Evolutionary conservation across 2,888 invertebrate genomes (phyloP).

Genomic region (Andrena haemorrhoa): DNA sequence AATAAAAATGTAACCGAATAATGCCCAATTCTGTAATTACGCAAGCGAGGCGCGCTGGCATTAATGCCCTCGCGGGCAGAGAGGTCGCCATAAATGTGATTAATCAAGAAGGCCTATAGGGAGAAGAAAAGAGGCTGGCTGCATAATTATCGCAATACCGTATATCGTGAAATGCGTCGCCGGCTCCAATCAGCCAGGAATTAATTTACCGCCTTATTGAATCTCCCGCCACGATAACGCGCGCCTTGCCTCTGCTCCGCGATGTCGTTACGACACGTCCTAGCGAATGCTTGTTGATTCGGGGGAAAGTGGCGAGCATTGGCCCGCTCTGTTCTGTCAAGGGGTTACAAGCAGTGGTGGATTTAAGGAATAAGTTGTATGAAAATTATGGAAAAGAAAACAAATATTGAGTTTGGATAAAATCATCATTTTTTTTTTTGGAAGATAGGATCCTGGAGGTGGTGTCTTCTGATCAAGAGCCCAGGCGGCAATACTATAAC

Average conservation of each 20-base stretch:
- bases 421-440: too few relatives aligned
- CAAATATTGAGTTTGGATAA: too few relatives aligned
- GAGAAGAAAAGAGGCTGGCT: conserved; percentile 67
- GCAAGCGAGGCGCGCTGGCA: conserved; percentile 1
- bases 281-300: background rate
- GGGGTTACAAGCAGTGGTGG: too few relatives aligned
- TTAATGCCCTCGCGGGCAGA: conserved; percentile 20
- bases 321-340: too few relatives aligned
- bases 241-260: background rate
- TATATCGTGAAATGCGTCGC: conserved; percentile 54
- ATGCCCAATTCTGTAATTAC: too few relatives aligned
- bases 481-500: too few relatives aligned
- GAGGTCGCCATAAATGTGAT: conserved; percentile 45
- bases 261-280: background rate
- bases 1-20: too few relatives aligned
- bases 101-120: conserved; percentile 54
- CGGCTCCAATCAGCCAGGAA: conserved; percentile 29
- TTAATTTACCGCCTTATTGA: conserved; percentile 29
- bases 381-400: too few relatives aligned
- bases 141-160: conserved; percentile 55
- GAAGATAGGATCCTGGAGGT: too few relatives aligned
- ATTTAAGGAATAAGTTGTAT: too few relatives aligned
- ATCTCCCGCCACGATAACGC: conserved; percentile 13
- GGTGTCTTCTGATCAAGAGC: too few relatives aligned
- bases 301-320: too few relatives aligned